Conservation (phyloP, 1,140 invertebrate species). For the Hormaphis cornu region DNA sequence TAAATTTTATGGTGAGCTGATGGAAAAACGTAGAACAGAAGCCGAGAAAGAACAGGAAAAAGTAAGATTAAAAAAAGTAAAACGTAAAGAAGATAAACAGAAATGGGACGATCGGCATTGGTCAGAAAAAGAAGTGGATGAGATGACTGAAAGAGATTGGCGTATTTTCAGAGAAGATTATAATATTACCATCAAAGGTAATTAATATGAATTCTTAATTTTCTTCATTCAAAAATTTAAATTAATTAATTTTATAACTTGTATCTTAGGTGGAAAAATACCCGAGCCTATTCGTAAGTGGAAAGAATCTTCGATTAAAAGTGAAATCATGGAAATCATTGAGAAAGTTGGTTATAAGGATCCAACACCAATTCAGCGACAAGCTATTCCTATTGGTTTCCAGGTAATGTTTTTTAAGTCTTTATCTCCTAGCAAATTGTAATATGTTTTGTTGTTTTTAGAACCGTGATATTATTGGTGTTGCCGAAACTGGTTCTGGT, state of each 20-base stretch:
- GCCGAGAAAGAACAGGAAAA: constrained; percentile 97
- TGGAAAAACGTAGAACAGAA: constrained; percentile 90
- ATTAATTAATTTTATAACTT: constrained; percentile 17
- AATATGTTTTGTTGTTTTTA: constrained; percentile 44
- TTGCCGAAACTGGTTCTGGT: constrained; percentile 96
- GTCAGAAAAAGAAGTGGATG: constrained; percentile 85
- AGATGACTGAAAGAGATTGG: constrained; percentile 99
- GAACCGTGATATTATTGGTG: constrained; percentile 98
- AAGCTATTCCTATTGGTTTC: constrained; percentile 97
- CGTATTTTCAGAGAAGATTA: constrained; percentile 99
- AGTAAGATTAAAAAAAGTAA: constrained; percentile 83
- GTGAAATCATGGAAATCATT: constrained; percentile 90
- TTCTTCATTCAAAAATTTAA: too few species aligned
- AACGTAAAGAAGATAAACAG: constrained; percentile 94
- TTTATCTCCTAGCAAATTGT: not conserved
- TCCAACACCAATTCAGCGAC: constrained; percentile 96
- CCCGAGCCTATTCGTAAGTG: constrained; percentile 92
- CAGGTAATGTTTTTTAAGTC: constrained; percentile 41
- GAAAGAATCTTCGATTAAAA: constrained; percentile 87
- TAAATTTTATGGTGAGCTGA: constrained; percentile 93
- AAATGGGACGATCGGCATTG: constrained; percentile 99
- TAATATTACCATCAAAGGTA: constrained; percentile 93
- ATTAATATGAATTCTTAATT: not conserved
- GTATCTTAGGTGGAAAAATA: constrained; percentile 66
- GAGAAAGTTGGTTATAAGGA: constrained; percentile 94